Base-by-base conservation (phyloP, 2,888 invertebrate species). In the Rosalia funebris region DNA sequence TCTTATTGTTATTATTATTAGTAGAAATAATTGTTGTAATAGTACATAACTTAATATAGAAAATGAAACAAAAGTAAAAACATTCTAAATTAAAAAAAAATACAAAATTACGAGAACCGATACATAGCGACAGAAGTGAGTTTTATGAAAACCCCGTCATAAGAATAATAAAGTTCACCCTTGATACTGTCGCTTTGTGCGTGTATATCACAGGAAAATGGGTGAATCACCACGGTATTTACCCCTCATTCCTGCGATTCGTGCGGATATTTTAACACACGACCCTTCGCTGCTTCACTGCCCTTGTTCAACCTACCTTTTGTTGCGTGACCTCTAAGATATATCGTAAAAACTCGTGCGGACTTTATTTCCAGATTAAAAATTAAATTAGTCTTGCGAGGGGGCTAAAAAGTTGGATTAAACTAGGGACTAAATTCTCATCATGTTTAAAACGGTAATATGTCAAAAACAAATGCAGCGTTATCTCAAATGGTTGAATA, bases 231-330 rank as follows among this genome's bases (percentile, higher is more conserved):
- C 71, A 64, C 63, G 62, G 58, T 58, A 61, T 65, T 66, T 66
- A 64, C 64, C 72, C 68, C 71, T 70, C 71, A 69, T 70, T 73
- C 71, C 66, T 71, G 68, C 68, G 63, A 72, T 70, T 69, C 65
- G 66, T 67, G 62, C 68, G 68, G 69, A 72, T 72, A 71, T 69
- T 74, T 70, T 66, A 62, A 63, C 68, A 60, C 58, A 65, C 59
- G 60, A 63, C 62, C 66, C 71, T 69, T 65, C 65, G 48, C 58
- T 62, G 60, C 65, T 67, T 60, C 55, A 71, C 72, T 74, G 73
- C 75, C 72, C 73, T 75, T 69, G 70, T 71, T 71, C 71, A 75
- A 74, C 71, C 60, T 70, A 66, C 65, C 68, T 71, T 71, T 65
- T 69, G 70, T 75, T 72, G 70, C 71, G 70, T 72, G 71, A 70